phyloP scores from a whole-genome alignment of 2,797 vertebrate species.

The Oceanodroma leucorhoa region DNA sequence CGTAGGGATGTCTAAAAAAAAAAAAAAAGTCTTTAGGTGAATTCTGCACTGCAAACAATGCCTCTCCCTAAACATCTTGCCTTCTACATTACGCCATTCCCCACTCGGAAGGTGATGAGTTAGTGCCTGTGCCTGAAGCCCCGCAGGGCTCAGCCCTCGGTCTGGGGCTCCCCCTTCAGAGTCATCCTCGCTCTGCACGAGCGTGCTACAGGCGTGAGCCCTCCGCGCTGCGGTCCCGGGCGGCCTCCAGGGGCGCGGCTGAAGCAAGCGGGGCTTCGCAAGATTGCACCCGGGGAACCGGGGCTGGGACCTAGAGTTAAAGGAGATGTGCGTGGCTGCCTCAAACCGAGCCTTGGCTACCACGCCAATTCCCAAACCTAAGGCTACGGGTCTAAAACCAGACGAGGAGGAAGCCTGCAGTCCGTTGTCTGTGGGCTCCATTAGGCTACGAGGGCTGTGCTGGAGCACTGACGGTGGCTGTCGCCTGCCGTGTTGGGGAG shows the following conservation, averaged over 20 bases:
- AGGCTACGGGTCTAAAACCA: neutral
- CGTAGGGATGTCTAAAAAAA: neutral
- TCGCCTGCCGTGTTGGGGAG: accelerated
- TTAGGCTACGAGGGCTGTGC: neutral
- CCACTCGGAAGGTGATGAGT: neutral
- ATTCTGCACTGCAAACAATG: neutral
- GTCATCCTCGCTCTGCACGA: neutral
- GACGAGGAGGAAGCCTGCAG: neutral
- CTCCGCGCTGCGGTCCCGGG: too few species aligned
- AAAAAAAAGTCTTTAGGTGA: neutral
- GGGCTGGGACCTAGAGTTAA: neutral
- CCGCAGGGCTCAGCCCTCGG: neutral
- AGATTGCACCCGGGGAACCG: neutral
- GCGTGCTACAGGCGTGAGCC: accelerated
- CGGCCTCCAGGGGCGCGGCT: too few species aligned
- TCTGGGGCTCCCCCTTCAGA: neutral
- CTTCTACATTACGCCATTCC: neutral
- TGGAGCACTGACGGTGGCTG: neutral
- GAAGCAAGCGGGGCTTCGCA: neutral
- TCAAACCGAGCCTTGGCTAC: neutral
- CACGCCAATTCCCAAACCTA: neutral
- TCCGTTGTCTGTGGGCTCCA: accelerated
- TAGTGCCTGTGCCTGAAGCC: neutral
- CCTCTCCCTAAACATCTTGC: neutral
- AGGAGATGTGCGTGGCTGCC: too few species aligned